phyloP scores from a whole-genome alignment of 2,888 invertebrate genomes.

The Morpho achilles region DNA sequence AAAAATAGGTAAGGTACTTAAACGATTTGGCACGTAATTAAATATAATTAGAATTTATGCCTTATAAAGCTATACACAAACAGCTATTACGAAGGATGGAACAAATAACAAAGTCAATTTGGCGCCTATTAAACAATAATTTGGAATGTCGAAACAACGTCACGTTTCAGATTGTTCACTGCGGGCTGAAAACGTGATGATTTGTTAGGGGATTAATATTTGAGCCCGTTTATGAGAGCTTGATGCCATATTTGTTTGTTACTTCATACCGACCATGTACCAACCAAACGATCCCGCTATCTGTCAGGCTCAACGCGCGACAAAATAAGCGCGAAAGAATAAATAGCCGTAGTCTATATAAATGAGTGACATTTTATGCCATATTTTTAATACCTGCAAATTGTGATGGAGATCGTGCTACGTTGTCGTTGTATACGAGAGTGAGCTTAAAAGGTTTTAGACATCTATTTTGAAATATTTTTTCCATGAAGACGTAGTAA shows the following conservation, averaged over 20 bases:
- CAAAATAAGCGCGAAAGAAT: constrained; percentile 55
- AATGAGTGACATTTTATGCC: constrained; percentile 44
- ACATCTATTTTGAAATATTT: constrained; percentile 10
- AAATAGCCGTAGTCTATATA: constrained; percentile 60
- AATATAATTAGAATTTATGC: not conserved
- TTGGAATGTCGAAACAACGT: constrained; percentile 10
- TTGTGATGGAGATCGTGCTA: constrained; percentile 2
- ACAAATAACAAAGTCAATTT: constrained; percentile 12
- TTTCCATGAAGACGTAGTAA: too few relatives aligned
- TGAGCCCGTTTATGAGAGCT: constrained; percentile 69
- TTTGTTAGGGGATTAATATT: constrained; percentile 70
- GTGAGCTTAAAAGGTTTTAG: constrained; percentile 5
- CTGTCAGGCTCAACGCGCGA: constrained; percentile 71
- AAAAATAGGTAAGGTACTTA: too few relatives aligned
- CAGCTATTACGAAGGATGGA: constrained; percentile 4
- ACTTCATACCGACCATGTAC: constrained; percentile 48
- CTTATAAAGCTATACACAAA: constrained; percentile 3
- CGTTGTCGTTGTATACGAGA: not conserved
- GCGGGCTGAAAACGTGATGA: constrained; percentile 35
- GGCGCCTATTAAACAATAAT: constrained; percentile 14
- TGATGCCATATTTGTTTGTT: constrained; percentile 72
- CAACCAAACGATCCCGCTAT: constrained; percentile 57
- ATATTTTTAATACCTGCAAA: constrained; percentile 39
- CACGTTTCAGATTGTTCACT: constrained; percentile 46
- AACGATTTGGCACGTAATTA: too few relatives aligned